phyloP scores from a whole-genome alignment of 2,888 invertebrate species.

The Sicus ferrugineus region DNA sequence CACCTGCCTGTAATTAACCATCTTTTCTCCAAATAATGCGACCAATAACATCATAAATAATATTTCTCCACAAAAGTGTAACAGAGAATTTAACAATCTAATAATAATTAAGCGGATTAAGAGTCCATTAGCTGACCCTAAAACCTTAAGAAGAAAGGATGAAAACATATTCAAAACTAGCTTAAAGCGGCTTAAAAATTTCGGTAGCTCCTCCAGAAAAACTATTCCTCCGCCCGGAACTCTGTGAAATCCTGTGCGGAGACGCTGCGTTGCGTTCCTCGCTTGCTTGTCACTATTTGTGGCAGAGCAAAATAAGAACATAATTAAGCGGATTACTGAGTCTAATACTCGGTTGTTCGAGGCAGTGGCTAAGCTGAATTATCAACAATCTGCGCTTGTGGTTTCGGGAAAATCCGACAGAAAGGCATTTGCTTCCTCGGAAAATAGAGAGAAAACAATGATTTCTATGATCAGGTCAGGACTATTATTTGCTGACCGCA shows the following conservation, averaged over 20 bases:
- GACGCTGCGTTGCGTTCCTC: neutral
- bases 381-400: neutral
- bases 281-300: neutral
- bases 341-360: neutral
- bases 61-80: no score
- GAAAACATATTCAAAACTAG: neutral
- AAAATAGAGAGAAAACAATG: no score
- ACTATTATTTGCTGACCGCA: no score
- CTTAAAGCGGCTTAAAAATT: slow-evolving; percentile 3
- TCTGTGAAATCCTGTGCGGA: neutral
- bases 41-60: no score
- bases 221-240: neutral
- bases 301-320: neutral
- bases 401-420: neutral
- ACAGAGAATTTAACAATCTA: neutral
- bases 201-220: neutral
- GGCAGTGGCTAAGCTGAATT: neutral
- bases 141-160: neutral
- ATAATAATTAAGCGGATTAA: neutral
- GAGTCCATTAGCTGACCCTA: neutral
- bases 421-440: no score
- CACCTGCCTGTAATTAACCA: no score
- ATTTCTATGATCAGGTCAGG: no score
- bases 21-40: no score
- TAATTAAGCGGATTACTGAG: slow-evolving; percentile 3